Conservation (phyloP, 2,113 vertebrate species). For the Seriola aureovittata region DNA sequence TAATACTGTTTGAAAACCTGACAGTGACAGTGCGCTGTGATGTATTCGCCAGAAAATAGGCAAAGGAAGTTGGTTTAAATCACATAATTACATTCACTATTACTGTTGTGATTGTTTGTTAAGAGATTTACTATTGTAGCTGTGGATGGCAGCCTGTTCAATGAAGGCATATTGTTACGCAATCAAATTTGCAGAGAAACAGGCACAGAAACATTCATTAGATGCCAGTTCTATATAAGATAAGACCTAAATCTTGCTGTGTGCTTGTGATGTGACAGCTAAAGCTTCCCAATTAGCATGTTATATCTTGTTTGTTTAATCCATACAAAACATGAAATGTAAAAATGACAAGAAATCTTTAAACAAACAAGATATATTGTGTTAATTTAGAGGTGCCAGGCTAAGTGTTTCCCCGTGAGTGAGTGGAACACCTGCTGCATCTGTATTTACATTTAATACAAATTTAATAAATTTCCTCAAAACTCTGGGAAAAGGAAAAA, state of each 20-base stretch:
- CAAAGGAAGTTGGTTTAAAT: conserved; percentile 19
- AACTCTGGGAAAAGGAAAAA: neutral
- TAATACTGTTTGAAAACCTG: conserved; percentile 37
- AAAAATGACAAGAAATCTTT: neutral
- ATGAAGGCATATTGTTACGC: neutral
- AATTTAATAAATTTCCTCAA: too few species aligned
- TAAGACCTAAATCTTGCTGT: neutral
- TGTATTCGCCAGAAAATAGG: neutral
- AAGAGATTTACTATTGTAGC: conserved; percentile 21
- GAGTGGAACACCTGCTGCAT: too few species aligned
- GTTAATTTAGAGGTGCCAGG: neutral
- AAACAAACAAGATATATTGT: neutral
- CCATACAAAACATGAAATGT: neutral
- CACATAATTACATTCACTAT: conserved; percentile 12
- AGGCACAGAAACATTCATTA: neutral
- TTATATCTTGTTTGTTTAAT: too few species aligned
- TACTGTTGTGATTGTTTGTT: neutral
- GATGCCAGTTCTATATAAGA: too few species aligned
- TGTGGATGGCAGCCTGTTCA: conserved; percentile 1
- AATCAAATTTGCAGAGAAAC: neutral
- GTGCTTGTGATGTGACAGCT: neutral
- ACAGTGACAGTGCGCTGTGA: conserved; percentile 22
- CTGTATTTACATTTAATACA: too few species aligned
- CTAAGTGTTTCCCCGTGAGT: too few species aligned
- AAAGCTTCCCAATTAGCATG: too few species aligned